phyloP scores from a whole-genome alignment of 2,888 invertebrate species.

The Xestia sexstrigata region DNA sequence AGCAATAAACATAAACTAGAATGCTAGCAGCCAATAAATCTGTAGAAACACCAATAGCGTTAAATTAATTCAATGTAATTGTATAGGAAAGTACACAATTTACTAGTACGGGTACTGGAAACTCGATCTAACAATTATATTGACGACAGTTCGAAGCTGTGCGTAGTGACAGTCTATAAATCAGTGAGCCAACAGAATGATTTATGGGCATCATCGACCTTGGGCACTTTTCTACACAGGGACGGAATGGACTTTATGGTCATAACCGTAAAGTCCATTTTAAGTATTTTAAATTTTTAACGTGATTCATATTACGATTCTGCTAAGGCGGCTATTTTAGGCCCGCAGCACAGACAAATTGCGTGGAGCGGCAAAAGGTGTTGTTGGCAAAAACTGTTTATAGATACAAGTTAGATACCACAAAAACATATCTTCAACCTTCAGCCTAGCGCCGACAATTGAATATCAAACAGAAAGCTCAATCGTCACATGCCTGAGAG shows the following conservation, averaged over 20 bases:
- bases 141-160: conserved; percentile 14
- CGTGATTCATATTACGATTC: too few species aligned
- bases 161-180: conserved; percentile 13
- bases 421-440: not conserved
- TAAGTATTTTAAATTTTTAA: too few species aligned
- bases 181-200: conserved; percentile 37
- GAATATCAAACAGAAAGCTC: not conserved
- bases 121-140: not conserved
- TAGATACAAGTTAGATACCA: not conserved
- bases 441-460: not conserved
- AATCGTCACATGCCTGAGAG: too few species aligned
- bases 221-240: not conserved
- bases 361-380: not conserved
- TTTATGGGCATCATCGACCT: not conserved
- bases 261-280: too few species aligned
- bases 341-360: not conserved
- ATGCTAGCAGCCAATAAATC: not conserved
- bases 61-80: not conserved
- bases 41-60: not conserved
- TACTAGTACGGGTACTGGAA: conserved; percentile 4
- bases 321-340: too few species aligned
- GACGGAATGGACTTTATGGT: too few species aligned
- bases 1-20: conserved; percentile 4
- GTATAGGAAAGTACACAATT: not conserved
- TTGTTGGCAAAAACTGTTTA: too few species aligned